phyloP scores from a whole-genome alignment of 2,113 vertebrate genomes.

The Phalacrocorax carbo region DNA sequence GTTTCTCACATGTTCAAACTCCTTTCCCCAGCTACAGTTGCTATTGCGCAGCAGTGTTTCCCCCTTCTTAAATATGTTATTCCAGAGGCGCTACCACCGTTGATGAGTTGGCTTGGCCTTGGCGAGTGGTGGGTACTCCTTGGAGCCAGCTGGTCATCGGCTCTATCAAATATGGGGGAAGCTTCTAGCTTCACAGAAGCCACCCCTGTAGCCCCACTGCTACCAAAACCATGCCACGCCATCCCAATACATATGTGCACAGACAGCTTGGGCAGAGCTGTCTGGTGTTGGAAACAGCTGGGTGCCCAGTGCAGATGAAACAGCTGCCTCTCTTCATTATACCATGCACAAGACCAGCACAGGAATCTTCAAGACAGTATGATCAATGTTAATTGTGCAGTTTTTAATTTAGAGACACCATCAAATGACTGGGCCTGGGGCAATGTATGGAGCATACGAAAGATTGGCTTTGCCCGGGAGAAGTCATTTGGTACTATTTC shows the following conservation, averaged over 20 bases:
- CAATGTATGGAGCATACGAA: background rate
- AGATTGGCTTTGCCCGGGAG: background rate
- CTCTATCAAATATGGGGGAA: accelerated
- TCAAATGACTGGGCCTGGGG: background rate
- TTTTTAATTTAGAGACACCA: background rate
- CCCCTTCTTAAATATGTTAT: background rate
- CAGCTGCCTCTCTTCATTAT: background rate
- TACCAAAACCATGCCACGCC: background rate
- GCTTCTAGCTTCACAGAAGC: background rate
- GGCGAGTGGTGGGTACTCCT: accelerated
- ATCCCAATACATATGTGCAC: background rate
- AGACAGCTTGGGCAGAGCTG: background rate
- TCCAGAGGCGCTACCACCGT: accelerated
- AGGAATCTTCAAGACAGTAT: background rate
- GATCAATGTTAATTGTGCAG: background rate
- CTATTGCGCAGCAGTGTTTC: background rate
- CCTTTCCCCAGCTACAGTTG: background rate
- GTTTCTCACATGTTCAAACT: background rate
- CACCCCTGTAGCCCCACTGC: background rate
- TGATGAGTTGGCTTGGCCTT: background rate
- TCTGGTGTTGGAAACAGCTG: background rate
- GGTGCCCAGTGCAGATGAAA: background rate
- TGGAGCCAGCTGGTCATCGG: accelerated
- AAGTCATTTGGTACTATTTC: background rate
- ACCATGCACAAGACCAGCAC: background rate